These are phyloP conservation scores for Clarias pachynema DNA, from an alignment of 2,797 vertebrate genomes.

Conservation along the genomic window DNA sequence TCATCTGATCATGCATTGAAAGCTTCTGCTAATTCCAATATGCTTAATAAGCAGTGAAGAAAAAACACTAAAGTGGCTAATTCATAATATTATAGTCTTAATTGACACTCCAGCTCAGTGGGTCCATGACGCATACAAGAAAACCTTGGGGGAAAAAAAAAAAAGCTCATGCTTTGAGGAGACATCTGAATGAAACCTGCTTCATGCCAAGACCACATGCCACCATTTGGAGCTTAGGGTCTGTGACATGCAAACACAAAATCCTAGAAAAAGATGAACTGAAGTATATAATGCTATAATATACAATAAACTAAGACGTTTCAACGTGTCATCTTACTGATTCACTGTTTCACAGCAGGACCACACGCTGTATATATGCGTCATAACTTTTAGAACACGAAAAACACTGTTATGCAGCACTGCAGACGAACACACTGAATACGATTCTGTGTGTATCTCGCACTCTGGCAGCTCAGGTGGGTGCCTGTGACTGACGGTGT, in stretches of 20 bases:
- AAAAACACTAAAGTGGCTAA: not conserved
- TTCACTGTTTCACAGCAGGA: not conserved
- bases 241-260: not conserved
- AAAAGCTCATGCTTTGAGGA: not conserved
- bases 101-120: not conserved
- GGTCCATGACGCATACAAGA: not conserved
- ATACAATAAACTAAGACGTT: not conserved
- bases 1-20: not conserved
- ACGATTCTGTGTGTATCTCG: conserved; percentile 49
- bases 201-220: not conserved
- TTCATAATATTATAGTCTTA: not conserved
- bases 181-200: not conserved
- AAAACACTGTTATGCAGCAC: conserved; percentile 17
- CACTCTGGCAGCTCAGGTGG: conserved; percentile 46
- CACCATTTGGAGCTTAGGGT: not conserved
- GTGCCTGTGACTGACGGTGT: conserved; percentile 61
- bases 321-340: not conserved
- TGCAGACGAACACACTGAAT: conserved; percentile 41
- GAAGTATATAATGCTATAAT: not conserved
- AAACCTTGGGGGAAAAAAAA: not conserved
- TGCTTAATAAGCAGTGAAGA: conserved; percentile 1
- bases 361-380: not conserved
- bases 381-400: conserved; percentile 2
- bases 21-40: not conserved
- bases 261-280: not conserved